A percentile compares a stretch with the other conserved stretches of the same genome.
Evolutionary conservation across 2,888 invertebrate genomes (phyloP).

Genomic region (Chromoteleia sp.): DNA sequence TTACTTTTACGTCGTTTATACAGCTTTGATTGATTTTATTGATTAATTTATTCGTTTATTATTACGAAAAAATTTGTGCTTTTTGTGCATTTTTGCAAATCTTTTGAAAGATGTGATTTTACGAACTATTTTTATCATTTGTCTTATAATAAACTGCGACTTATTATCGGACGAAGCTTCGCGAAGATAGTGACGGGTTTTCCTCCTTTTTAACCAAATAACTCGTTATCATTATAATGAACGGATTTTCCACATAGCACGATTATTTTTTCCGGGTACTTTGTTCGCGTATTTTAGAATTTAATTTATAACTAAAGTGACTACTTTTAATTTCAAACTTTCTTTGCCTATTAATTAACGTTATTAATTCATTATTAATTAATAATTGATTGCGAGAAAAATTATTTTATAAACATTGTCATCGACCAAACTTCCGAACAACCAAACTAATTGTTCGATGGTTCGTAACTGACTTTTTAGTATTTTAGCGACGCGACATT

Average conservation of each 20-base stretch:
- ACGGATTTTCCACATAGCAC: slow-evolving; percentile 40
- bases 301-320: neutral
- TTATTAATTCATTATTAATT: no score
- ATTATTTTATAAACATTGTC: no score
- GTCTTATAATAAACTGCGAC: neutral
- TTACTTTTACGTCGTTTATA: no score
- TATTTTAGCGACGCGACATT: no score
- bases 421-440: no score
- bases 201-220: slow-evolving; percentile 29
- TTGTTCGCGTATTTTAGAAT: neutral
- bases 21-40: no score
- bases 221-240: slow-evolving; percentile 27
- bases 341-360: neutral
- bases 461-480: neutral
- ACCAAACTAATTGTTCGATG: no score
- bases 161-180: neutral
- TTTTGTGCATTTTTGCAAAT: no score
- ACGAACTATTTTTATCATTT: slow-evolving; percentile 1
- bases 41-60: no score
- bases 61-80: no score
- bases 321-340: neutral
- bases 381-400: no score
- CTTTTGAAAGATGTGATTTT: no score
- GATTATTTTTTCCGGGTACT: slow-evolving; percentile 18
- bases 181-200: slow-evolving; percentile 17